Evolutionary conservation across 2,113 vertebrate species (phyloP).

Genomic region (Aptenodytes forsteri): DNA sequence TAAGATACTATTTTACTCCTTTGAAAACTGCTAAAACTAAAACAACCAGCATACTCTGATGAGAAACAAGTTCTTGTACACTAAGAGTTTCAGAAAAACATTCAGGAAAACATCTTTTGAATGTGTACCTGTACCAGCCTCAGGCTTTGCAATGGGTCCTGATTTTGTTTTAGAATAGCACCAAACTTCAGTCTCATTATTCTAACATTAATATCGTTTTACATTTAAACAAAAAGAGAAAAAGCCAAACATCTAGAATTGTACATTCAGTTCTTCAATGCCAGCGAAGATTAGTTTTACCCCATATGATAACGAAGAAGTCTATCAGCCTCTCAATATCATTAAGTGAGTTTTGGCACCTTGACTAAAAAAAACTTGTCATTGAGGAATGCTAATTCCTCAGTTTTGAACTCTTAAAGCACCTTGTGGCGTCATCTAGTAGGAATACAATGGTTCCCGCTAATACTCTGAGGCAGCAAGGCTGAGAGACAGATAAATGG

Average conservation of each 20-base stretch:
- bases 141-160: neutral
- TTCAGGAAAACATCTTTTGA: neutral
- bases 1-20: neutral
- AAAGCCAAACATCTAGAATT: neutral
- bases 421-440: neutral
- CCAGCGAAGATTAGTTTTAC: neutral
- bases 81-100: neutral
- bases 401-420: neutral
- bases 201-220: neutral
- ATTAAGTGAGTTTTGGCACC: neutral
- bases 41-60: neutral
- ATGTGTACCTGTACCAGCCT: neutral
- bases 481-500: neutral
- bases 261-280: neutral
- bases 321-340: neutral
- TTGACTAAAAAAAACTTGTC: neutral
- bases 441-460: neutral
- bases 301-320: rapidly evolving
- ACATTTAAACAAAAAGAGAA: neutral
- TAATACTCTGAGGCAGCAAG: neutral
- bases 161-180: neutral
- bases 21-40: neutral
- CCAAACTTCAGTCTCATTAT: neutral
- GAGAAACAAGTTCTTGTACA: neutral
- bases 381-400: neutral